A percentile compares a stretch with the other conserved stretches of the same genome.
These are phyloP conservation scores for Tympanuchus pallidicinctus DNA, from an alignment of 2,113 vertebrate genomes.

Conservation along the genomic window DNA sequence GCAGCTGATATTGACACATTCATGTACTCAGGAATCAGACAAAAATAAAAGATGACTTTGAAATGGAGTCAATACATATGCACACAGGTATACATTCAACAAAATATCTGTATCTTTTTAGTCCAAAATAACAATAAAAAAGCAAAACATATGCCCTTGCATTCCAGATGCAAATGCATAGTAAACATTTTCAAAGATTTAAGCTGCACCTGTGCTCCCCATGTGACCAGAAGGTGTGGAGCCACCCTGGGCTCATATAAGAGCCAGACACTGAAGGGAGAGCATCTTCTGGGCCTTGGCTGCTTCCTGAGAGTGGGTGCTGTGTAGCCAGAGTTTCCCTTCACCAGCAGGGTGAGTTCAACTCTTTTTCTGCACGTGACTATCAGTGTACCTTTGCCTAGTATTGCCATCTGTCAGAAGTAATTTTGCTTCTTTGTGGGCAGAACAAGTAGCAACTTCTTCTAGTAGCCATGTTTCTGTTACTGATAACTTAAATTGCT, in stretches of 20 bases:
- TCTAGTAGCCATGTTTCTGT: accelerated
- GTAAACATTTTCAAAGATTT: background rate
- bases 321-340: no score
- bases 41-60: background rate
- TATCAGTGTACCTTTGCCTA: no score
- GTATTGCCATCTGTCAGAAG: no score
- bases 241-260: no score
- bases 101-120: background rate
- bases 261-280: no score
- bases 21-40: background rate
- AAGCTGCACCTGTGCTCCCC: background rate
- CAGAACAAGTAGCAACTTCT: background rate
- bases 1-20: background rate
- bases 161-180: background rate
- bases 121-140: background rate
- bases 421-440: no score
- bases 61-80: background rate
- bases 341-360: no score
- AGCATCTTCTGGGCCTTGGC: no score
- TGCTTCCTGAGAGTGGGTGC: no score
- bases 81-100: background rate
- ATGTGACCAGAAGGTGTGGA: no score
- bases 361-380: no score
- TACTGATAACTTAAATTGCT: background rate
- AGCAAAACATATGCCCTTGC: background rate